Percentiles rank a stretch among this genome's conserved stretches.
These are phyloP conservation scores for Psilopsiagon aymara DNA, from an alignment of 2,113 vertebrate species.

Conservation along the genomic window DNA sequence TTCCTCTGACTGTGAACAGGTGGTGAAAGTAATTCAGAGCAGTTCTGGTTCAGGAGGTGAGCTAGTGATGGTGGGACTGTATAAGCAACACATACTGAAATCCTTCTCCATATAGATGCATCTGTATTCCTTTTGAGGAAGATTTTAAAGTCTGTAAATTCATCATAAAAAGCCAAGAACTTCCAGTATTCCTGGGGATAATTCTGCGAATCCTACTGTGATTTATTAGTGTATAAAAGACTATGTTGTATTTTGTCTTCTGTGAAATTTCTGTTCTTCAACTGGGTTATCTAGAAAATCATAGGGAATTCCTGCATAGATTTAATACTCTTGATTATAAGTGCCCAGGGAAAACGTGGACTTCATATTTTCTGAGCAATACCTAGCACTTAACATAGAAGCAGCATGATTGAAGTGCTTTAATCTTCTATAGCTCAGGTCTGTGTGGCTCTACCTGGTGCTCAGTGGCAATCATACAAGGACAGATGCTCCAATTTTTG, in stretches of 20 bases:
- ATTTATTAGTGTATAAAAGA: not conserved
- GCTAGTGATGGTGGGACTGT: not conserved
- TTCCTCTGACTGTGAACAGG: not conserved
- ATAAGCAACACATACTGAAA: not conserved
- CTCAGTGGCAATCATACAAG: not conserved
- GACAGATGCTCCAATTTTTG: not conserved
- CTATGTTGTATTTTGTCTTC: not conserved
- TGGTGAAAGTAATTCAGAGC: not conserved
- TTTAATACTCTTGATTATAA: not conserved
- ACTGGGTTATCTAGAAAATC: not conserved
- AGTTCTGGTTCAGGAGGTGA: not conserved
- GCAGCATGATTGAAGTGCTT: not conserved
- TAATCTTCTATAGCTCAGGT: not conserved
- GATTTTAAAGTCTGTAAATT: not conserved
- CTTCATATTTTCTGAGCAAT: not conserved
- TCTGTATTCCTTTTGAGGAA: not conserved
- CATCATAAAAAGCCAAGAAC: not conserved
- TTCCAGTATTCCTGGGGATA: not conserved
- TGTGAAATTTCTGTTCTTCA: not conserved
- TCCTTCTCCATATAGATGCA: not conserved
- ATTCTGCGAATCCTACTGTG: not conserved
- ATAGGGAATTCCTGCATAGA: not conserved
- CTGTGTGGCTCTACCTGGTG: not conserved
- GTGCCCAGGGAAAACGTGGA: not conserved
- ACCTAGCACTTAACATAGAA: not conserved